Conservation (phyloP, 2,888 invertebrate genomes). For the Auanema sp. region DNA sequence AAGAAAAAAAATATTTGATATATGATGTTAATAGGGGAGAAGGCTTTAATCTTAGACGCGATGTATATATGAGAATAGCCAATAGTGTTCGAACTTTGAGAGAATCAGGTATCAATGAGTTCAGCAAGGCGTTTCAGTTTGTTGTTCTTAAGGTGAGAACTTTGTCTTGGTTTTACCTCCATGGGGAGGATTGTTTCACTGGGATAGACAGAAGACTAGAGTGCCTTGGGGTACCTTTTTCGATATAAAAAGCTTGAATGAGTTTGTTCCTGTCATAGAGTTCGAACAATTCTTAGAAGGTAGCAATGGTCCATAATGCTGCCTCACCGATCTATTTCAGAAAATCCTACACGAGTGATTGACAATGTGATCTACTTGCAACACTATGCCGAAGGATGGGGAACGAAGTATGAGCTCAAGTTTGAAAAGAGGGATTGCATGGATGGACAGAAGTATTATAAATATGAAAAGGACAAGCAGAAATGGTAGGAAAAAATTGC, state of each 20-base stretch:
- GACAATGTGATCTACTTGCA: conserved; percentile 78
- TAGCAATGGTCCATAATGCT: conserved; percentile 61
- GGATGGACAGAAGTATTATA: conserved; percentile 61
- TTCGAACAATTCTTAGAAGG: conserved; percentile 78
- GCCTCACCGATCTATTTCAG: conserved; percentile 13
- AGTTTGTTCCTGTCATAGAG: conserved; percentile 84
- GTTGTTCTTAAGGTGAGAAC: conserved; percentile 48
- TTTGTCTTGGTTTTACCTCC: conserved; percentile 79
- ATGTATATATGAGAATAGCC: conserved; percentile 91
- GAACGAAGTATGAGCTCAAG: conserved; percentile 78
- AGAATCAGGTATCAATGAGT: conserved; percentile 64
- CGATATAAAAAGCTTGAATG: conserved; percentile 77
- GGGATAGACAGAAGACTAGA: conserved; percentile 71
- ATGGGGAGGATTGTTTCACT: conserved; percentile 87
- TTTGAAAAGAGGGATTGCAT: conserved; percentile 73
- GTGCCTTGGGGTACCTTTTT: conserved; percentile 82
- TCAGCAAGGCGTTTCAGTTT: no score
- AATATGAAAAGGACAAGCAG: conserved; percentile 38
- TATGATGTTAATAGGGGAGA: conserved; percentile 93
- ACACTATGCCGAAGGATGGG: conserved; percentile 84
- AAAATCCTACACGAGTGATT: conserved; percentile 13
- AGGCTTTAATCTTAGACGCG: conserved; percentile 92
- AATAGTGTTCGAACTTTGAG: conserved; percentile 77
- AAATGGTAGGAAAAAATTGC: conserved; percentile 30
- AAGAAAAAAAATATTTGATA: conserved; percentile 73